Conservation (phyloP, 1,140 invertebrate species). For the Trachymyrmex cornetzi region DNA sequence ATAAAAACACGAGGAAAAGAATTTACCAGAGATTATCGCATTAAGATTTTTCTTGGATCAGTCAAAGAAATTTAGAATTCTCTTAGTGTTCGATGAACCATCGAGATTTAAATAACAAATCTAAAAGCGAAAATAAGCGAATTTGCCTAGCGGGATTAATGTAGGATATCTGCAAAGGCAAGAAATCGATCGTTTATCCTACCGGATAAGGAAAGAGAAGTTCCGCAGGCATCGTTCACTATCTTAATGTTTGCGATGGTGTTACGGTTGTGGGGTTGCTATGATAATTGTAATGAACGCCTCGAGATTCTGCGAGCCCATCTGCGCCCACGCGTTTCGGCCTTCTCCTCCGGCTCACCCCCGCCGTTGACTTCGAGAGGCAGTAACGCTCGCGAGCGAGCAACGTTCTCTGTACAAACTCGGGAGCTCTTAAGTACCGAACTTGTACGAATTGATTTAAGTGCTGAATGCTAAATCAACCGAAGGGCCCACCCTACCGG, state of each 20-base stretch:
- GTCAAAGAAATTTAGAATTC: neutral
- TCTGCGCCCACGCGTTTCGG: constrained; percentile 82
- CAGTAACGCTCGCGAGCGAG: constrained; percentile 72
- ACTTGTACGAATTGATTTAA: constrained; percentile 87
- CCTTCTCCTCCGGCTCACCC: constrained; percentile 9
- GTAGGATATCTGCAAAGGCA: constrained; percentile 14
- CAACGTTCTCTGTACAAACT: constrained; percentile 80
- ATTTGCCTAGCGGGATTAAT: constrained; percentile 4
- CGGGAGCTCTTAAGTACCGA: constrained; percentile 86
- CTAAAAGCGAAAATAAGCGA: constrained; percentile 7
- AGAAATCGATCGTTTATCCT: constrained; percentile 60
- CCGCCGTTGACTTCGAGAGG: constrained; percentile 75
- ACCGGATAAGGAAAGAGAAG: constrained; percentile 54
- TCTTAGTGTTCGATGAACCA: neutral
- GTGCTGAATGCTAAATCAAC: constrained; percentile 87
- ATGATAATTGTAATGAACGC: constrained; percentile 87
- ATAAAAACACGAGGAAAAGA: neutral
- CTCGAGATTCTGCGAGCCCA: constrained; percentile 84
- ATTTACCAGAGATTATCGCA: neutral
- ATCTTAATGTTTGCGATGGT: constrained; percentile 77
- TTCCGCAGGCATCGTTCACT: constrained; percentile 61
- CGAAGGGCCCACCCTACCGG: constrained; percentile 77
- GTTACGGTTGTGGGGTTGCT: constrained; percentile 83
- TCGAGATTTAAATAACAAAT: constrained; percentile 23
- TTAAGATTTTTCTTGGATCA: neutral